These are phyloP conservation scores for Luehdorfia chinensis DNA, from an alignment of 1,140 invertebrate species.

Conservation along the genomic window DNA sequence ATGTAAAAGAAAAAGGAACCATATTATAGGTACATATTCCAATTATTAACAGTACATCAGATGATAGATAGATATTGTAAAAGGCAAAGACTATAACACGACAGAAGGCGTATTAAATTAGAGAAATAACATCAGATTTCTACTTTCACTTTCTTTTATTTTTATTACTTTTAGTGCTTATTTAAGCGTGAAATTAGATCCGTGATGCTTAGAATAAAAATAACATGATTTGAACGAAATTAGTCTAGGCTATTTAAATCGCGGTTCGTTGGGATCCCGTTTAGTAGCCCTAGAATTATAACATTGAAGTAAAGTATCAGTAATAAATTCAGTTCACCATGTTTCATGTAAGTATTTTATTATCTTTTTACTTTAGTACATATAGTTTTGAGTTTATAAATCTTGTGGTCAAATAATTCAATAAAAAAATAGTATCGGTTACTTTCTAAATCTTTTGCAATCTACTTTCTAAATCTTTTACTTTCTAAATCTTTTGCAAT, in stretches of 20 bases:
- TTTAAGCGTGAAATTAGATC: constrained; percentile 52
- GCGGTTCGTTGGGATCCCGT: constrained; percentile 9
- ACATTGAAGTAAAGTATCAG: not conserved
- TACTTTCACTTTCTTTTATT: constrained; percentile 63
- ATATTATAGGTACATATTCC: too few relatives aligned
- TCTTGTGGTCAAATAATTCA: too few relatives aligned
- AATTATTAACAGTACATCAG: too few relatives aligned
- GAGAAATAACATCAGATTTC: constrained; percentile 19
- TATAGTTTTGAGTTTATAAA: too few relatives aligned
- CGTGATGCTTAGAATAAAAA: constrained; percentile 26
- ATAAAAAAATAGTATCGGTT: too few relatives aligned
- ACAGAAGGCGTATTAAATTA: constrained; percentile 4
- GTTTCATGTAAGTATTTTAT: constrained; percentile 17
- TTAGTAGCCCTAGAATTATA: constrained; percentile 13
- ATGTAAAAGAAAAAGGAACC: too few relatives aligned
- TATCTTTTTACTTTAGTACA: too few relatives aligned
- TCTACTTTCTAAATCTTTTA: too few relatives aligned
- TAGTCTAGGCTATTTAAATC: constrained; percentile 40
- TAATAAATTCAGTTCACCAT: constrained; percentile 1
- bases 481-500: too few relatives aligned
- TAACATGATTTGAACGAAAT: constrained; percentile 28
- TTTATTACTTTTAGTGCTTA: constrained; percentile 30
- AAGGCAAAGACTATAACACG: too few relatives aligned
- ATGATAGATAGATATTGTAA: too few relatives aligned
- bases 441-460: too few relatives aligned